Conservation (phyloP, 2,888 invertebrate genomes). For the Meiosimyza decipiens region DNA sequence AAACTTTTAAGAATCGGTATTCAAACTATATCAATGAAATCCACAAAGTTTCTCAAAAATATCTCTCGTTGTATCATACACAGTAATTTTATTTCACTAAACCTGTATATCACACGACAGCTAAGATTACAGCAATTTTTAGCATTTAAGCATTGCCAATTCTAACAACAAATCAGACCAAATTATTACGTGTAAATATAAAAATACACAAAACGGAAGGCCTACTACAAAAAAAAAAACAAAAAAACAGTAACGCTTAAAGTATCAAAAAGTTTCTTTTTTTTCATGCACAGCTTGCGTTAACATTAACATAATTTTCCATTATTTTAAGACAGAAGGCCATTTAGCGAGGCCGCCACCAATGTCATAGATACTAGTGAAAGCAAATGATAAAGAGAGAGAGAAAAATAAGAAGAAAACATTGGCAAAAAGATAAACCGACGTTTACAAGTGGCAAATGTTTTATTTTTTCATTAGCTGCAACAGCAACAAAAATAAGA, state of each 20-base stretch:
- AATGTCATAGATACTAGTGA: neutral
- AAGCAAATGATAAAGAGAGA: neutral
- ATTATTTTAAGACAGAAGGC: constrained; percentile 22
- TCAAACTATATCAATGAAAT: too few relatives aligned
- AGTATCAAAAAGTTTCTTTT: neutral
- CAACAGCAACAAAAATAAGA: neutral
- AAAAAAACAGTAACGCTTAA: neutral
- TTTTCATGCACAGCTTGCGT: neutral
- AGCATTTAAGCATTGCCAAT: too few relatives aligned
- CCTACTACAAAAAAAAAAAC: neutral
- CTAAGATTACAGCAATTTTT: too few relatives aligned
- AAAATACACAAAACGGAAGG: too few relatives aligned
- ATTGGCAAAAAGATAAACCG: neutral
- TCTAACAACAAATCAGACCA: too few relatives aligned
- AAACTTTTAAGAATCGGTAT: too few relatives aligned
- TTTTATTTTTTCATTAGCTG: constrained; percentile 22
- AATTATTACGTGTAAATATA: too few relatives aligned
- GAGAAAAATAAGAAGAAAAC: neutral
- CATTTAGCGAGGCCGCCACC: neutral
- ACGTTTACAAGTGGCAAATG: constrained; percentile 8
- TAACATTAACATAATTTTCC: constrained; percentile 31
- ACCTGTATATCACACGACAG: too few relatives aligned
- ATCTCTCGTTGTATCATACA: too few relatives aligned
- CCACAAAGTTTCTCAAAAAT: too few relatives aligned
- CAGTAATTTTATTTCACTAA: too few relatives aligned